Conservation (phyloP, 2,888 invertebrate species). For the Rhingia campestris region DNA sequence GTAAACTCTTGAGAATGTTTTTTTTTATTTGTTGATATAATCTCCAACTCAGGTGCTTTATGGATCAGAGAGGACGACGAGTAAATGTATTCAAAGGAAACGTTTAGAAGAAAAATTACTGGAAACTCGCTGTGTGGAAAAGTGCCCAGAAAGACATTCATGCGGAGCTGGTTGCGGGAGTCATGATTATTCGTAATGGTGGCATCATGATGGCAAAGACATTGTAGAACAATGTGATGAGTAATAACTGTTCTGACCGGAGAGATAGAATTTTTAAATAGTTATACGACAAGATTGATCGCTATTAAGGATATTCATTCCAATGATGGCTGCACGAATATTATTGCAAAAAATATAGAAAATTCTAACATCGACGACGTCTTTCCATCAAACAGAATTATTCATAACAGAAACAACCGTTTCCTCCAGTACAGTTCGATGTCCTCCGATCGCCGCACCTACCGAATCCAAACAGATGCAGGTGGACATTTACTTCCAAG, state of each 20-base stretch:
- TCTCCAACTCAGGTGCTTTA: slow-evolving; percentile 55
- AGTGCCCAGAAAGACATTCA: neutral
- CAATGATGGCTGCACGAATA: too few species aligned
- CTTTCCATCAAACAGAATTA: slow-evolving; percentile 16
- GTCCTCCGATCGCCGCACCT: slow-evolving; percentile 50
- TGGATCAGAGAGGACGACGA: slow-evolving; percentile 15
- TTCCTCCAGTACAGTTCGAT: slow-evolving; percentile 63
- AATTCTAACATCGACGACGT: neutral
- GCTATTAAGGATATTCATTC: too few species aligned
- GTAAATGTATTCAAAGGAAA: slow-evolving; percentile 35
- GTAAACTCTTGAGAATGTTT: slow-evolving; percentile 10
- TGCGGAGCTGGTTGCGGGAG: neutral
- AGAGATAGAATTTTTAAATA: neutral
- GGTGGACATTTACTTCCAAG: slow-evolving; percentile 74
- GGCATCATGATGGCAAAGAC: neutral
- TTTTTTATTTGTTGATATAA: slow-evolving; percentile 41
- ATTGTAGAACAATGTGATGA: neutral
- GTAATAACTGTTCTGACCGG: neutral
- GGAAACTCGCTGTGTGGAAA: slow-evolving; percentile 10
- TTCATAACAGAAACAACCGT: slow-evolving; percentile 40
- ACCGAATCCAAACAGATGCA: slow-evolving; percentile 73
- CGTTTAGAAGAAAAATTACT: slow-evolving; percentile 13
- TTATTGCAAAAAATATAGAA: too few species aligned
- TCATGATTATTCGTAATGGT: slow-evolving; percentile 28
- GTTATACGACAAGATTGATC: too few species aligned